A percentile compares a stretch with the other conserved stretches of the same genome.
phyloP scores from a whole-genome alignment of 2,888 invertebrate species.

The Dendrolimus houi region DNA sequence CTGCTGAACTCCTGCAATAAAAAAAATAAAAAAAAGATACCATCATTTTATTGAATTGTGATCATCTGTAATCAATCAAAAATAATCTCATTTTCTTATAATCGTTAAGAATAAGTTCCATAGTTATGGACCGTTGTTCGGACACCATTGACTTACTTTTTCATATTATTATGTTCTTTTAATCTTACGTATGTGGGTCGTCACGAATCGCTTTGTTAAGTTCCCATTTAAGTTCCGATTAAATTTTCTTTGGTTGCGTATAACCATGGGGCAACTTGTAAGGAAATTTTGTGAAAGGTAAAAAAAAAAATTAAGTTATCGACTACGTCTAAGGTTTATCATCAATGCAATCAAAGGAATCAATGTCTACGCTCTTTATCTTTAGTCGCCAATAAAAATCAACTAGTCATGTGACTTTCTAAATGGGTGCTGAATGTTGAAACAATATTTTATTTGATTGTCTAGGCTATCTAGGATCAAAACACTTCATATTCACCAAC shows the following conservation, averaged over 20 bases:
- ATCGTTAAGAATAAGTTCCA: constrained; percentile 31
- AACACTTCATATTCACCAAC: too few relatives aligned
- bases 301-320: too few relatives aligned
- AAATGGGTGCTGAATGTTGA: too few relatives aligned
- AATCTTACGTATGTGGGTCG: constrained; percentile 51
- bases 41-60: not conserved
- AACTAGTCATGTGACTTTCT: too few relatives aligned
- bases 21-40: too few relatives aligned
- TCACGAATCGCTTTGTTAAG: constrained; percentile 51
- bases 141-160: constrained; percentile 40
- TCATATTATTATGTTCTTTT: constrained; percentile 44
- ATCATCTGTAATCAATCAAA: not conserved
- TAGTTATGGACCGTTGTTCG: constrained; percentile 41
- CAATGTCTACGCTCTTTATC: too few relatives aligned
- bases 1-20: too few relatives aligned
- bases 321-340: too few relatives aligned
- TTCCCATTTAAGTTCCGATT: constrained; percentile 43
- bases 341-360: too few relatives aligned
- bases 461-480: too few relatives aligned
- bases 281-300: not conserved
- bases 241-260: constrained; percentile 15
- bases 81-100: constrained; percentile 15
- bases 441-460: too few relatives aligned
- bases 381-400: too few relatives aligned
- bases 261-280: not conserved